Evolutionary conservation across 2,797 vertebrate genomes (phyloP), one percentile per base, ranked within the genome.

Genomic region (Microchirus variegatus): DNA sequence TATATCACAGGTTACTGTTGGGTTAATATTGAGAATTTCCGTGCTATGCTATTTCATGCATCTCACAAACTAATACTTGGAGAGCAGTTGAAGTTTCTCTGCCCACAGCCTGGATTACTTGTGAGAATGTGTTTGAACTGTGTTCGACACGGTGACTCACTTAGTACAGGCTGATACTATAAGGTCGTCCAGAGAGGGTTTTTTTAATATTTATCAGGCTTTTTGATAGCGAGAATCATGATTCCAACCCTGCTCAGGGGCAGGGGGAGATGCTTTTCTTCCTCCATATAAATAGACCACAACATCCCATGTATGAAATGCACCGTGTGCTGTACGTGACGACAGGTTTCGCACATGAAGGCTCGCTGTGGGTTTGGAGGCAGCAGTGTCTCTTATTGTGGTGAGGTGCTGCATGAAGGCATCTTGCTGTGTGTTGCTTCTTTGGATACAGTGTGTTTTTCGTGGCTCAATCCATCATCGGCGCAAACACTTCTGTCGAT

Each of bases 191-290:
- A 56, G 48, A 17, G 36, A 18, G 16, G 54, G n/a, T n/a, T n/a
- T 22, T 38, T 55, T 54, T 44, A 48, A 68, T 66, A 26, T 53
- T 16, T 42, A 49, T 56, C 17, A 16, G 38, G 46, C 22, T 38
- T 9, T 64, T 26, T 59, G 41, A 68, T 52, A 49, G 19, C 9
- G 47, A 67, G 35, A 68, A 37, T 61, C 22, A 40, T 61, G 60
- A 45, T 61, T 35, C 49, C 26, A 14, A 60, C 58, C 59, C 41
- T 59, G 74, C 82, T 56, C 62, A 15, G 60, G 70, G 68, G 63
- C 35, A 31, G 1, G 0, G 0, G 7, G 50, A 62, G 61, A 63
- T 19, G 47, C 17, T 10, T 36, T 22, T 22, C 22, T 2, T 22
- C 22, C 22, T 6, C 31, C 31, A 31, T 8, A 31, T 31, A 31